These are phyloP conservation scores for Rhyacophila brunnea DNA, from an alignment of 1,140 invertebrate species.

Conservation along the genomic window DNA sequence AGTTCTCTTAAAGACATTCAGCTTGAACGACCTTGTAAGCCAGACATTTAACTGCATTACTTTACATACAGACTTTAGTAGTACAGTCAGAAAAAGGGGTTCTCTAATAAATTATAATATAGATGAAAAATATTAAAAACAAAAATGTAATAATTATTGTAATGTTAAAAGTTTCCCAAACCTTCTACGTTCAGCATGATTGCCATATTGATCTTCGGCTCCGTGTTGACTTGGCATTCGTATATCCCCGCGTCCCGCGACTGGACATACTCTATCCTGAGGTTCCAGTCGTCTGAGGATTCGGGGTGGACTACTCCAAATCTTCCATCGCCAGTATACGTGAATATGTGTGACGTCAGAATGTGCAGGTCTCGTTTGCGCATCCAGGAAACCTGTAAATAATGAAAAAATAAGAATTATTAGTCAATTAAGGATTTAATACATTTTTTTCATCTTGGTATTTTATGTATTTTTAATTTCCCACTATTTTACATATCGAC, in stretches of 20 bases:
- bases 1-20: no score
- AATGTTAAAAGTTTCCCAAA: constrained; percentile 41
- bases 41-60: no score
- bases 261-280: constrained; percentile 86
- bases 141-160: neutral
- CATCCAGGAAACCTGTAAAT: constrained; percentile 85
- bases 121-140: no score
- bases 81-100: no score
- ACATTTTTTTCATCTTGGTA: no score
- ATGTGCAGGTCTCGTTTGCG: constrained; percentile 86
- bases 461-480: no score
- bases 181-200: constrained; percentile 76
- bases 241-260: constrained; percentile 83
- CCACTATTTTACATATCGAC: no score
- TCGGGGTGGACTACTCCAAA: constrained; percentile 84
- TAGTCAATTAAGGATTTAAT: no score
- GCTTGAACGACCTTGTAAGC: no score
- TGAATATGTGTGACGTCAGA: constrained; percentile 80
- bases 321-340: constrained; percentile 83
- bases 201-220: constrained; percentile 82
- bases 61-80: no score
- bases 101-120: no score
- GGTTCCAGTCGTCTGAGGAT: constrained; percentile 86
- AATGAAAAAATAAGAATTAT: constrained; percentile 5
- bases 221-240: constrained; percentile 82